phyloP scores from a whole-genome alignment of 2,797 vertebrate species.

The Ispidina picta region DNA sequence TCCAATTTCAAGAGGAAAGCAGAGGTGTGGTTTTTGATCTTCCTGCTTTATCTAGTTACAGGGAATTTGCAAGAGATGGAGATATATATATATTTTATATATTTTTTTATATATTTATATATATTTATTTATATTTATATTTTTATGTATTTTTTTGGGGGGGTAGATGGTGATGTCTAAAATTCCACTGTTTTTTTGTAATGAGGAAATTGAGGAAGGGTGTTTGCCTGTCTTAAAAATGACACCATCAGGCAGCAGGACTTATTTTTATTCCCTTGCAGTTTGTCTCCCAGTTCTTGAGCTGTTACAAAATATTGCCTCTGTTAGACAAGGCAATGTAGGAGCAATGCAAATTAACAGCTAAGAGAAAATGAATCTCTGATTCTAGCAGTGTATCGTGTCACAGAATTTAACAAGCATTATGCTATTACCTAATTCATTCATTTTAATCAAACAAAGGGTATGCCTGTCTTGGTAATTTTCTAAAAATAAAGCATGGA shows the following conservation, averaged over 20 bases:
- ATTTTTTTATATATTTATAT: too few species aligned
- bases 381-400: background rate
- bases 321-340: background rate
- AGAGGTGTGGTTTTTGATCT: background rate
- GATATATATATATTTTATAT: too few species aligned
- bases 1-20: background rate
- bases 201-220: background rate
- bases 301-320: background rate
- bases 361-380: background rate
- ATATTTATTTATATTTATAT: too few species aligned
- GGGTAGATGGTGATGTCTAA: background rate
- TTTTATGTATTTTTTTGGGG: background rate
- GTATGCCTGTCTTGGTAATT: background rate
- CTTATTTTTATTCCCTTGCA: background rate
- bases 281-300: background rate
- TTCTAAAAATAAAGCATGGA: constrained; percentile 12
- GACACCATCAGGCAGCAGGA: background rate
- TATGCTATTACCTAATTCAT: background rate
- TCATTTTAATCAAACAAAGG: background rate
- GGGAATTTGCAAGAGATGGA: background rate
- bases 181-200: background rate
- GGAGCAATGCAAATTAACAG: background rate
- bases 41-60: background rate
- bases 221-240: background rate
- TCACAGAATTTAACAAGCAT: background rate